phyloP scores from a whole-genome alignment of 2,797 vertebrate genomes.

The Lophius americanus region DNA sequence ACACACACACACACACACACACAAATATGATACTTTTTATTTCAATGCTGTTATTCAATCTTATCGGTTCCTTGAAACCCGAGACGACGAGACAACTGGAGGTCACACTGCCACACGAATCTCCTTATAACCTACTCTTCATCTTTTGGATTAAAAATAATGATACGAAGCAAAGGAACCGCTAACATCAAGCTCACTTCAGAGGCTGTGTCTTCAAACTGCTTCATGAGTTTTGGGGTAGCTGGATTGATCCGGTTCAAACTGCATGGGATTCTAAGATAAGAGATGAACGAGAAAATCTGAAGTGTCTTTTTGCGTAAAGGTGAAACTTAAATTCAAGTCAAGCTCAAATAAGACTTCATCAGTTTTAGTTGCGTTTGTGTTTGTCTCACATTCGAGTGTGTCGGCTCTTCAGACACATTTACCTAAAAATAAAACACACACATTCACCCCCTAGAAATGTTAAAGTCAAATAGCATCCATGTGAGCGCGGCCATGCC shows the following conservation, averaged over 20 bases:
- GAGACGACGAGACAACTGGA: background rate
- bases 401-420: background rate
- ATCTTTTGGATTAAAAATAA: background rate
- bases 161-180: background rate
- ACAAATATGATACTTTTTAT: background rate
- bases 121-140: background rate
- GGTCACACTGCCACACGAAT: background rate
- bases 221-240: no score
- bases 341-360: background rate
- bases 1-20: background rate
- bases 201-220: no score
- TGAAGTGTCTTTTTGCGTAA: background rate
- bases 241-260: no score
- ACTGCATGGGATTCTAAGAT: no score
- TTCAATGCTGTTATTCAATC: background rate
- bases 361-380: no score
- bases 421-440: no score
- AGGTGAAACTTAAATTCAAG: background rate
- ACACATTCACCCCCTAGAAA: no score
- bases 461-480: no score
- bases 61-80: slow-evolving; percentile 10
- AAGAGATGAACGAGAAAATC: no score
- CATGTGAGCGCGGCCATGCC: no score
- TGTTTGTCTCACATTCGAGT: no score
- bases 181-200: background rate